phyloP scores from a whole-genome alignment of 2,113 vertebrate species.

The Muntiacus muntjak region DNA sequence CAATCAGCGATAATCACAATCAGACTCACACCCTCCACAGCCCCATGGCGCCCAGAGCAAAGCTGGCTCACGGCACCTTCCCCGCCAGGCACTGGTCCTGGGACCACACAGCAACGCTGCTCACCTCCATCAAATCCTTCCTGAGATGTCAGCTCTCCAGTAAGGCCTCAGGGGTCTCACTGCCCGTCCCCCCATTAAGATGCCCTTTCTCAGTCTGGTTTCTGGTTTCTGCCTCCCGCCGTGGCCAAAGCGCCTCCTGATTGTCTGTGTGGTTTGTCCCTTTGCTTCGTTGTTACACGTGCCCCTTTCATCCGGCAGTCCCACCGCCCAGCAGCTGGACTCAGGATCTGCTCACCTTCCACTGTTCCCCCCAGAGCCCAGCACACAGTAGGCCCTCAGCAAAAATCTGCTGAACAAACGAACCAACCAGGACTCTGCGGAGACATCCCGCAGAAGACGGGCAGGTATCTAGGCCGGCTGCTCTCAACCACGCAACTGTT shows the following conservation, averaged over 20 bases:
- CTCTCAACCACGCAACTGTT: accelerated
- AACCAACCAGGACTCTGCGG: neutral
- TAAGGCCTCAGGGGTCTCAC: no score
- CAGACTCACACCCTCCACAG: accelerated
- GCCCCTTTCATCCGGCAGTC: neutral
- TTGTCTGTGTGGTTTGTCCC: accelerated
- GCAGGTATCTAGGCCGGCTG: neutral
- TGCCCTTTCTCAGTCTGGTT: accelerated
- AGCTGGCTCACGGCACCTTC: neutral
- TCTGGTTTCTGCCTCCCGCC: accelerated
- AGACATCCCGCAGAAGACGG: accelerated
- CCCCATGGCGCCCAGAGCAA: neutral
- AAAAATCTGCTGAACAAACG: accelerated
- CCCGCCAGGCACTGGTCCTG: accelerated
- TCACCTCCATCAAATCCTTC: accelerated
- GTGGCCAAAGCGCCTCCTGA: accelerated
- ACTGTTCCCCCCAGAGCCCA: neutral
- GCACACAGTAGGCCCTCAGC: neutral
- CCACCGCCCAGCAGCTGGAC: accelerated
- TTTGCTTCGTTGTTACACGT: neutral
- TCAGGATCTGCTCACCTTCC: neutral
- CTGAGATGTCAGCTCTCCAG: neutral
- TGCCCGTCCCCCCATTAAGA: accelerated
- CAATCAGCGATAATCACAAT: neutral
- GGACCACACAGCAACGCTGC: accelerated